These are phyloP conservation scores for Strigops habroptila DNA, from an alignment of 2,113 vertebrate species.

Conservation along the genomic window DNA sequence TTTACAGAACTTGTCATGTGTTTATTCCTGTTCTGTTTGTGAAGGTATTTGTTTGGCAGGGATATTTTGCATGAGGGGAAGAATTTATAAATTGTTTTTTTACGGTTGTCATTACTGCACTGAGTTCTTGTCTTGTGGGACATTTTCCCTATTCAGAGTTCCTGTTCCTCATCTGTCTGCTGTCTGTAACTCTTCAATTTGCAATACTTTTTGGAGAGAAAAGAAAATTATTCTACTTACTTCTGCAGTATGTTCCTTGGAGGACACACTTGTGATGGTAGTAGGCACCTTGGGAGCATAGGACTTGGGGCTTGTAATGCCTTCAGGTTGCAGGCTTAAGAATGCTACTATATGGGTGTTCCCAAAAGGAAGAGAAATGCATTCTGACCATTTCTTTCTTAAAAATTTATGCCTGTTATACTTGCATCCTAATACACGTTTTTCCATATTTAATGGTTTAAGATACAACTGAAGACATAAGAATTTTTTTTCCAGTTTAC, in stretches of 20 bases:
- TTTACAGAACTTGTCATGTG: slow-evolving; percentile 3
- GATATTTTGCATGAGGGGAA: neutral
- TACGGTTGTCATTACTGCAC: neutral
- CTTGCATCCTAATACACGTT: neutral
- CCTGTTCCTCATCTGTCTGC: neutral
- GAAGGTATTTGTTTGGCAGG: slow-evolving; percentile 22
- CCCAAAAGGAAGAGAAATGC: neutral
- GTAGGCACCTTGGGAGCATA: neutral
- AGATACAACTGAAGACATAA: neutral
- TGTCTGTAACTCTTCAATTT: neutral
- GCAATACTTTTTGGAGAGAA: neutral
- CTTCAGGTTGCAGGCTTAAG: neutral
- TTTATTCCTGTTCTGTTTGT: slow-evolving; percentile 29
- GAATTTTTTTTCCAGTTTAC: neutral
- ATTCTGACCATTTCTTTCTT: neutral
- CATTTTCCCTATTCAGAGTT: neutral
- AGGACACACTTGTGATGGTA: neutral
- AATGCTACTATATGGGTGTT: neutral
- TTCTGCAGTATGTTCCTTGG: neutral
- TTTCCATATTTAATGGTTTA: neutral
- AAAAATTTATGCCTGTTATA: neutral
- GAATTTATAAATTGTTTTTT: neutral
- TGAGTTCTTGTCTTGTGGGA: neutral
- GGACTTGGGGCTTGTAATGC: neutral
- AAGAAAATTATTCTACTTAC: neutral